phyloP scores from a whole-genome alignment of 2,113 vertebrate species.

The Callorhinus ursinus region DNA sequence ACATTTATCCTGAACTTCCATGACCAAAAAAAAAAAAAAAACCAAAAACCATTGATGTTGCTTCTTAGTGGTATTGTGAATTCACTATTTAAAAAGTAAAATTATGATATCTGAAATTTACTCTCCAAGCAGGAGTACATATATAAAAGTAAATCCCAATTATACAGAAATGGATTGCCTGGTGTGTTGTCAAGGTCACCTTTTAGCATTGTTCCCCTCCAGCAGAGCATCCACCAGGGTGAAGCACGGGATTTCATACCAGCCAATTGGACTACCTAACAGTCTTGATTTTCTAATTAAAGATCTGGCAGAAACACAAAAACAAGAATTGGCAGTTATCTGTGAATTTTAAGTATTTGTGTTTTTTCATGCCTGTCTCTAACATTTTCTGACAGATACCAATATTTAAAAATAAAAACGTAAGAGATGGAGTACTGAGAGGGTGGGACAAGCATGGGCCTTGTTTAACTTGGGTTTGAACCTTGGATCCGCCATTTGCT shows the following conservation, averaged over 20 bases:
- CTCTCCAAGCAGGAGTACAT: not conserved
- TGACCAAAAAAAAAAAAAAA: not conserved
- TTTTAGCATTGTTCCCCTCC: not conserved
- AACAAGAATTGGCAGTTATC: conserved; percentile 49
- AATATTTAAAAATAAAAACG: not conserved
- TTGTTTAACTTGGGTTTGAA: not conserved
- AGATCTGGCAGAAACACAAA: conserved; percentile 28
- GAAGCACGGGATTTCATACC: not conserved
- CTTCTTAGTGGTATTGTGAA: not conserved
- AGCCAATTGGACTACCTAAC: not conserved
- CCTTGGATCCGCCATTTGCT: not conserved
- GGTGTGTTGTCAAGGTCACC: not conserved
- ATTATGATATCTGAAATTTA: not conserved
- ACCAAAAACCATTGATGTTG: not conserved
- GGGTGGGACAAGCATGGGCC: not conserved
- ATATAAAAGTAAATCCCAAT: not conserved
- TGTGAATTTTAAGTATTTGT: conserved; percentile 6
- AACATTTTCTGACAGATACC: conserved; percentile 4
- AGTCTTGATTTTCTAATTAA: conserved; percentile 56
- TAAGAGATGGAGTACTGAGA: not conserved
- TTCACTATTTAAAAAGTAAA: conserved; percentile 17
- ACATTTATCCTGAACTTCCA: not conserved
- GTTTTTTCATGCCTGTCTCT: conserved; percentile 7
- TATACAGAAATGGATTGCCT: not conserved
- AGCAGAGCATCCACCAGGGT: not conserved